A percentile compares a stretch with the other conserved stretches of the same genome.
Evolutionary conservation across 2,113 vertebrate genomes (phyloP).

Genomic region (Mionectes macconnelli): DNA sequence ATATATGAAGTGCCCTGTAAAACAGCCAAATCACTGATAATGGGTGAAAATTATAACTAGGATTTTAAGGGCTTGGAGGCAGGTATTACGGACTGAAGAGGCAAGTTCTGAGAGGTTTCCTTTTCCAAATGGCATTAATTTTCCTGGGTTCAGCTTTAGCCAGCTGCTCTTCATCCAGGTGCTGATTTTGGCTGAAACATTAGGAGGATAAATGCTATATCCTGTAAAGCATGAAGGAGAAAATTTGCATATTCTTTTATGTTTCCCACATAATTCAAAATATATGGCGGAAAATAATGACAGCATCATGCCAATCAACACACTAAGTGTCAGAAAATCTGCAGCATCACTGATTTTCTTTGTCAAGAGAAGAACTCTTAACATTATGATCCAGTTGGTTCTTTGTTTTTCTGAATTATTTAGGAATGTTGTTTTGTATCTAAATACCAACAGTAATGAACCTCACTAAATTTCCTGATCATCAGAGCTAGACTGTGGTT

Average conservation of each 20-base stretch:
- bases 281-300: conserved; percentile 46
- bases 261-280: conserved; percentile 53
- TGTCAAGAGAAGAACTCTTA: conserved; percentile 63
- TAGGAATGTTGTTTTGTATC: conserved; percentile 15
- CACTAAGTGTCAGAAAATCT: conserved; percentile 59
- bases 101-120: conserved; percentile 48
- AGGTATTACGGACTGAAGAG: conserved; percentile 38
- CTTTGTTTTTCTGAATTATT: conserved; percentile 52
- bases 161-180: conserved; percentile 64
- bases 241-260: conserved; percentile 68
- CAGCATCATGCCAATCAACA: conserved; percentile 40
- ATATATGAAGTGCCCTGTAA: conserved; percentile 13
- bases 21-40: conserved; percentile 34
- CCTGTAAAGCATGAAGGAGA: conserved; percentile 59
- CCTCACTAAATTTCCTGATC: conserved; percentile 26
- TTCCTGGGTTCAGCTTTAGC: conserved; percentile 50
- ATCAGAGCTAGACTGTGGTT: neutral
- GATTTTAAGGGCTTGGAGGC: conserved; percentile 27
- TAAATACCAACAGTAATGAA: conserved; percentile 38
- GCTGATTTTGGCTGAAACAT: conserved; percentile 56
- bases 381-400: conserved; percentile 40
- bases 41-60: conserved; percentile 12
- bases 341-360: conserved; percentile 54
- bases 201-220: conserved; percentile 47
- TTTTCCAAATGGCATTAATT: conserved; percentile 48